A percentile compares a stretch with the other conserved stretches of the same genome.
Evolutionary conservation across 2,888 invertebrate species (phyloP).

Genomic region (Cerceris rybyensis): DNA sequence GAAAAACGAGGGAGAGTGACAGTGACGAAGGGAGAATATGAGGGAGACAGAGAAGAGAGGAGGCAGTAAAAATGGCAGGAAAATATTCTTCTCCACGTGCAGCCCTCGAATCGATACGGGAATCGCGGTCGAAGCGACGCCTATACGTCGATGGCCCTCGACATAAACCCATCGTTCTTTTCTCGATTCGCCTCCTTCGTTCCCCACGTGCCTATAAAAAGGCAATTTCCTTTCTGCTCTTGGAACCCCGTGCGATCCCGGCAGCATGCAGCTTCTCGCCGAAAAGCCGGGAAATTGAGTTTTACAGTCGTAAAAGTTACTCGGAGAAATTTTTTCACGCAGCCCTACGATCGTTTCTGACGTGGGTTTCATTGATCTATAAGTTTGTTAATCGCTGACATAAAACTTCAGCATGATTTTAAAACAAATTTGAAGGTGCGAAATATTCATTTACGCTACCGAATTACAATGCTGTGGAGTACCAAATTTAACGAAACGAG

Average conservation of each 20-base stretch:
- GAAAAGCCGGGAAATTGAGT: conserved; percentile 19
- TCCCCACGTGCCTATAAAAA: conserved; percentile 49
- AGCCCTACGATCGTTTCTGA: conserved; percentile 4
- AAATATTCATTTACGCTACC: no score
- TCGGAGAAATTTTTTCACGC: conserved; percentile 1
- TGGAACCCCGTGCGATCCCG: conserved; percentile 11
- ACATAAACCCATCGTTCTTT: conserved; percentile 48
- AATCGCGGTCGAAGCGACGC: conserved; percentile 65
- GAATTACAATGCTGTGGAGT: no score
- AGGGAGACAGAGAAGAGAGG: conserved; percentile 11
- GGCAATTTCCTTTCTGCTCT: conserved; percentile 50
- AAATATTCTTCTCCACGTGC: conserved; percentile 52
- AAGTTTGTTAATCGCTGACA: neutral
- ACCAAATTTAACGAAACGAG: no score
- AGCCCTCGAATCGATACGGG: conserved; percentile 67
- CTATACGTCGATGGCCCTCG: conserved; percentile 56
- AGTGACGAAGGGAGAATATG: neutral
- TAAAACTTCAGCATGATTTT: no score
- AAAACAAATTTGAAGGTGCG: no score
- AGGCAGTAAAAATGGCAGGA: conserved; percentile 45
- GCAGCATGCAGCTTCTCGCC: neutral
- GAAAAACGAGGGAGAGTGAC: neutral
- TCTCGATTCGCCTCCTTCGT: conserved; percentile 19
- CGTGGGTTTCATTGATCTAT: neutral
- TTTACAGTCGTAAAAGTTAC: conserved; percentile 41